These are phyloP conservation scores for Herminia tarsipennalis DNA, from an alignment of 2,888 invertebrate genomes.

Conservation along the genomic window DNA sequence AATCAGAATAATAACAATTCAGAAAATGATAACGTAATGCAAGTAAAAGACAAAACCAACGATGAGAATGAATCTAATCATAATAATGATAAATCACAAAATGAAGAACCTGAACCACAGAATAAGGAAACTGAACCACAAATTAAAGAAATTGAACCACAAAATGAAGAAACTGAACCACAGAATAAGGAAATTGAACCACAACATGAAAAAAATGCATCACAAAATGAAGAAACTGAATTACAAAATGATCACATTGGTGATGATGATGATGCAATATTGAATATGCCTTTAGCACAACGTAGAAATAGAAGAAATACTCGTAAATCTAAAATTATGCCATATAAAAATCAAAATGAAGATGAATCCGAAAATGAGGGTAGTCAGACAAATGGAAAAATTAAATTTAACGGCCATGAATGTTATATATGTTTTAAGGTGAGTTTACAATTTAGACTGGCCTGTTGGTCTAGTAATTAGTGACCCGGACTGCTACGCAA, in stretches of 20 bases:
- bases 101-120: neutral
- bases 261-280: neutral
- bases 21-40: neutral
- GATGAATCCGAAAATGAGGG: neutral
- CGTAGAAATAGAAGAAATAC: neutral
- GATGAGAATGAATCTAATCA: neutral
- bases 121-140: neutral
- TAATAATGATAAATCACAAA: conserved; percentile 1
- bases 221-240: neutral
- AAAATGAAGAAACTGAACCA: neutral
- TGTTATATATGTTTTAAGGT: conserved; percentile 77
- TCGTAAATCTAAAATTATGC: neutral
- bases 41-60: neutral
- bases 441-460: no score
- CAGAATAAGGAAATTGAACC: neutral
- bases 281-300: neutral
- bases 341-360: conserved; percentile 9
- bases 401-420: conserved; percentile 62
- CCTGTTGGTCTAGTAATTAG: no score
- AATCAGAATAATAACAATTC: neutral
- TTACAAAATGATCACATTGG: neutral
- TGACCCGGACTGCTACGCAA: no score
- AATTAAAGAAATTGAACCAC: neutral
- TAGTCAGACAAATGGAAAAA: conserved; percentile 32
- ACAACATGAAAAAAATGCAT: neutral